Evolutionary conservation across 2,888 invertebrate species (phyloP), one percentile per base, ranked within the genome.

Genomic region (Rotaria socialis): DNA sequence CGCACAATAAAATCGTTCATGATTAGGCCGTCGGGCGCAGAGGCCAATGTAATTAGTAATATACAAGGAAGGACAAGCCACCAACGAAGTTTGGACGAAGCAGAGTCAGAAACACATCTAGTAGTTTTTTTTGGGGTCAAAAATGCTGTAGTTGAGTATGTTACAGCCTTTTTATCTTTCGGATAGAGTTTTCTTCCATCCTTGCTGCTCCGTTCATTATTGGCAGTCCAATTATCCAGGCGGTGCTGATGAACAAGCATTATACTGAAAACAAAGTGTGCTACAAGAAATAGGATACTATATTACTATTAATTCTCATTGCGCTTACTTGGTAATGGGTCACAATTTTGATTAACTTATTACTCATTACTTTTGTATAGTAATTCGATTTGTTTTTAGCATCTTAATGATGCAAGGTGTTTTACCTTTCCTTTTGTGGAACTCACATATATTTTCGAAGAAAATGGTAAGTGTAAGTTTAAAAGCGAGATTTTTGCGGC

Each of bases 61-160:
- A 75, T 24, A 75, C 75, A 75, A 22, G 75, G 75, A 43, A 75
- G 2, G 2, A 75, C 75, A 43, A 75, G 75, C 75, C 75, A 75
- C 75, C 75, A 75, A 16, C 75, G 75, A 24, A 43, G 75, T 22
- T 22, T 43, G 14, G 60, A 60, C 5, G 27, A 27, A 60, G n/a
- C 2, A 2, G 16, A 27, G 10, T 16, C 14, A 60, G 60, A 60
- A 16, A 27, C 27, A 14, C 27, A 2, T n/a, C 14, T 11, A 60
- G 60, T 60, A 27, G n/a, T 14, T 27, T 60, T 14, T 27, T 6
- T 2, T 2, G 7, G n/a, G 60, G 14, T 8, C 60, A 60, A 60
- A 60, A n/a, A n/a, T n/a, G 27, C 60, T 60, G 60, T 60, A n/a
- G n/a, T 60, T n/a, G 6, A 10, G 14, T 60, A 27, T 60, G 14